phyloP scores from a whole-genome alignment of 2,797 vertebrate species.

The Falco biarmicus region DNA sequence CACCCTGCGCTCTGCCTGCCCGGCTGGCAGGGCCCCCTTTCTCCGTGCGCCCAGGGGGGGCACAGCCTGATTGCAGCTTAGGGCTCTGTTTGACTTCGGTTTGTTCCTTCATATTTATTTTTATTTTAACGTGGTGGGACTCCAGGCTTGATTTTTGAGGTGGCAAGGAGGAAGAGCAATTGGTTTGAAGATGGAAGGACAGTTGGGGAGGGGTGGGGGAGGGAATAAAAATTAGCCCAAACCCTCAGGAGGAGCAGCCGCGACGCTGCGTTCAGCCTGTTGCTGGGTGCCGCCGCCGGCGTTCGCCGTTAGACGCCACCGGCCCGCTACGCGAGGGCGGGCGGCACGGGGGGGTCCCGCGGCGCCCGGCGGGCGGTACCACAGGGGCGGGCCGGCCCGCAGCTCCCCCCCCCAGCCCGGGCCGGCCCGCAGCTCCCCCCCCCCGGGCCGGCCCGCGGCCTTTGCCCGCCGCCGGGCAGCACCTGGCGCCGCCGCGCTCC shows the following conservation, averaged over 20 bases:
- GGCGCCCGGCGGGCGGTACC: too few species aligned
- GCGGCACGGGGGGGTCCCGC: too few species aligned
- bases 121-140: too few species aligned
- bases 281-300: too few species aligned
- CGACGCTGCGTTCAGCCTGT: neutral
- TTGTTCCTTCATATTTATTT: neutral
- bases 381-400: too few species aligned
- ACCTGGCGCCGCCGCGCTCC: neutral
- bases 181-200: neutral
- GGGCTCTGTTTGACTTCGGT: neutral
- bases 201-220: accelerated
- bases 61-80: neutral
- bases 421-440: neutral
- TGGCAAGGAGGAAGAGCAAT: too few species aligned
- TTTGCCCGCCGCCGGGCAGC: neutral
- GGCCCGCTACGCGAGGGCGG: too few species aligned
- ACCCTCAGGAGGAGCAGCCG: neutral
- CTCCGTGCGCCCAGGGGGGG: neutral
- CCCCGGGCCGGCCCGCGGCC: neutral
- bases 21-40: too few species aligned
- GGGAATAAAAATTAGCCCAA: neutral
- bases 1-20: neutral
- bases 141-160: neutral
- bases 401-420: too few species aligned
- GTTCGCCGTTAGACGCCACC: too few species aligned